A percentile compares a stretch with the other conserved stretches of the same genome.
phyloP scores from a whole-genome alignment of 2,113 vertebrate genomes.

The Rattus norvegicus region DNA sequence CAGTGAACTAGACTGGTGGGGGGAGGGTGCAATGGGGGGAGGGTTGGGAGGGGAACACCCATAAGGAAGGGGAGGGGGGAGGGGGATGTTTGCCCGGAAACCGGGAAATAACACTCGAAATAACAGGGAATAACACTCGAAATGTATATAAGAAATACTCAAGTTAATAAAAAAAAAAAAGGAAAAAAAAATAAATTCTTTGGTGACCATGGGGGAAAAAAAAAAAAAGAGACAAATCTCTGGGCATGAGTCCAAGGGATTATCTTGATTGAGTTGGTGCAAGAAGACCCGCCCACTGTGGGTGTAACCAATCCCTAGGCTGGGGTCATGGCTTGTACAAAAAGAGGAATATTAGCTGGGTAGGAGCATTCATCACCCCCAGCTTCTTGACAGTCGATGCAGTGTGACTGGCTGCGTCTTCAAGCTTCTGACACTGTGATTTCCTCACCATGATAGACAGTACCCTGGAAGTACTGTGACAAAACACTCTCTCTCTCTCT shows the following conservation, averaged over 20 bases:
- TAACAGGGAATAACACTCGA: too few relatives aligned
- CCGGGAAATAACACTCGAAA: too few relatives aligned
- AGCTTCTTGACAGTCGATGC: background rate
- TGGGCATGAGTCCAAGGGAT: background rate
- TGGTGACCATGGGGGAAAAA: too few relatives aligned
- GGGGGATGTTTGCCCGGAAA: too few relatives aligned
- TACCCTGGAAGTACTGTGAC: background rate
- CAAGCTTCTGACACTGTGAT: background rate
- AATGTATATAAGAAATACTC: too few relatives aligned
- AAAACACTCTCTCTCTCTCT: background rate
- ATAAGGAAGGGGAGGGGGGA: too few relatives aligned
- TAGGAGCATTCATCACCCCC: background rate
- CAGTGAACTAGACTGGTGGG: too few relatives aligned
- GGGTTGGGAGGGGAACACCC: too few relatives aligned
- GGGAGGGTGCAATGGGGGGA: too few relatives aligned
- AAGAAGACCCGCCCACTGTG: background rate
- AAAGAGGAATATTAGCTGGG: background rate
- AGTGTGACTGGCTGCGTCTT: background rate
- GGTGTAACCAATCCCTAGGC: background rate
- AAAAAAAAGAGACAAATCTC: too few relatives aligned
- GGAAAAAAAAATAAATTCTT: too few relatives aligned
- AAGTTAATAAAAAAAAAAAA: too few relatives aligned
- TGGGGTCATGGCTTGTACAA: background rate
- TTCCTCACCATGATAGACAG: background rate
- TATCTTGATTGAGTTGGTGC: background rate